phyloP scores from a whole-genome alignment of 2,113 vertebrate species.

The Smithornis capensis region DNA sequence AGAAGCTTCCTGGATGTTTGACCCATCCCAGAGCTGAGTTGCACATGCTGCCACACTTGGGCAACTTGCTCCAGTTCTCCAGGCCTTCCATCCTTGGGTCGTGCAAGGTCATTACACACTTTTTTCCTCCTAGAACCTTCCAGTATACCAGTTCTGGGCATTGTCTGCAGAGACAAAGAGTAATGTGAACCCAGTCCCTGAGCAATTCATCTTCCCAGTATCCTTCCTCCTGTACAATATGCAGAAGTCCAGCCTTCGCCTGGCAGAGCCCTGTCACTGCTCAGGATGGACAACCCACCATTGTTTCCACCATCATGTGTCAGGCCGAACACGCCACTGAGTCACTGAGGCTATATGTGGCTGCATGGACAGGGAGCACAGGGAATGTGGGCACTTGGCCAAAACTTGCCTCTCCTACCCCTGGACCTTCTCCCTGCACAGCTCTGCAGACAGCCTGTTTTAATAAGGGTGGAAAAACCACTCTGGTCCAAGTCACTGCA shows the following conservation, averaged over 20 bases:
- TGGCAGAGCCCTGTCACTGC: background rate
- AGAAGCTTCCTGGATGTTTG: background rate
- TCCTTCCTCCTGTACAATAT: background rate
- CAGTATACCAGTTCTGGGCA: background rate
- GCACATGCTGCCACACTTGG: fast-evolving
- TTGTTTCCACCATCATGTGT: background rate
- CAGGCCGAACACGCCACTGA: background rate
- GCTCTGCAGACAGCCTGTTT: background rate
- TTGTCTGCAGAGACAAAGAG: too few relatives aligned
- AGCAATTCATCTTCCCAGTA: background rate
- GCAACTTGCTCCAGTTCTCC: background rate
- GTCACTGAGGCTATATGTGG: background rate
- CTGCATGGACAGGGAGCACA: background rate
- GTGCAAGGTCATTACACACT: fast-evolving
- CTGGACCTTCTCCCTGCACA: background rate
- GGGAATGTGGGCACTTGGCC: background rate
- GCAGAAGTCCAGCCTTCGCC: background rate
- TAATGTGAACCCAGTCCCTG: background rate
- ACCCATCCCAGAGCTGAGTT: background rate
- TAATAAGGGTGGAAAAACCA: background rate
- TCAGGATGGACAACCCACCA: background rate
- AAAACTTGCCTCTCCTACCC: background rate
- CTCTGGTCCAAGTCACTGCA: background rate
- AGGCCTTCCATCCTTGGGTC: background rate
- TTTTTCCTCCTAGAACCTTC: background rate